phyloP scores from a whole-genome alignment of 2,113 vertebrate species.

The Syngnathus scovelli region DNA sequence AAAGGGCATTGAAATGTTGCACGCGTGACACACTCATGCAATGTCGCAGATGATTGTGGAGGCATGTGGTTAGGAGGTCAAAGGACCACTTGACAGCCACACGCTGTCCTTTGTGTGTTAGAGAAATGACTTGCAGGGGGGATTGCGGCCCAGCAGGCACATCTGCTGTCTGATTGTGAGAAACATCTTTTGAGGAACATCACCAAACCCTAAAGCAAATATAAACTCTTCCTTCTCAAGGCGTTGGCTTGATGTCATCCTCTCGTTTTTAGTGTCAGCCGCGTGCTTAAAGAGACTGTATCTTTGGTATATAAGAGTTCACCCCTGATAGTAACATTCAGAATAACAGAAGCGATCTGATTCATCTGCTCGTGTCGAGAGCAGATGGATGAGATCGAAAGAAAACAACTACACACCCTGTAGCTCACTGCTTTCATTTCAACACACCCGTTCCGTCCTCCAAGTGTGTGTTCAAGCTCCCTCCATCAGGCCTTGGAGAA shows the following conservation, averaged over 20 bases:
- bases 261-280: constrained; percentile 16
- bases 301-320: constrained; percentile 55
- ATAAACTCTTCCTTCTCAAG: constrained; percentile 13
- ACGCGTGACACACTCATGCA: constrained; percentile 10
- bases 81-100: constrained; percentile 23
- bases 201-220: constrained; percentile 10
- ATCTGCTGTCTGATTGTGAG: constrained; percentile 27
- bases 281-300: constrained; percentile 32
- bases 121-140: constrained; percentile 13
- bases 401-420: constrained; percentile 26
- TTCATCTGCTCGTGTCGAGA: constrained; percentile 39
- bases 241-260: neutral
- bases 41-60: constrained; percentile 14
- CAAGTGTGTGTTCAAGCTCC: constrained; percentile 11
- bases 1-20: neutral
- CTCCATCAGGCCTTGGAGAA: constrained; percentile 90
- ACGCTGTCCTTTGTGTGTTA: neutral
- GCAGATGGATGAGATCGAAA: constrained; percentile 36
- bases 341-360: constrained; percentile 28
- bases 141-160: constrained; percentile 14
- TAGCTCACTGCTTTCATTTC: constrained; percentile 19
- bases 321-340: constrained; percentile 32
- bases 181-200: constrained; percentile 1
- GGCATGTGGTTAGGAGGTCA: constrained; percentile 23
- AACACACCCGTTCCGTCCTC: constrained; percentile 18